These are phyloP conservation scores for Daktulosphaira vitifoliae DNA, from an alignment of 1,140 invertebrate genomes.

Conservation along the genomic window DNA sequence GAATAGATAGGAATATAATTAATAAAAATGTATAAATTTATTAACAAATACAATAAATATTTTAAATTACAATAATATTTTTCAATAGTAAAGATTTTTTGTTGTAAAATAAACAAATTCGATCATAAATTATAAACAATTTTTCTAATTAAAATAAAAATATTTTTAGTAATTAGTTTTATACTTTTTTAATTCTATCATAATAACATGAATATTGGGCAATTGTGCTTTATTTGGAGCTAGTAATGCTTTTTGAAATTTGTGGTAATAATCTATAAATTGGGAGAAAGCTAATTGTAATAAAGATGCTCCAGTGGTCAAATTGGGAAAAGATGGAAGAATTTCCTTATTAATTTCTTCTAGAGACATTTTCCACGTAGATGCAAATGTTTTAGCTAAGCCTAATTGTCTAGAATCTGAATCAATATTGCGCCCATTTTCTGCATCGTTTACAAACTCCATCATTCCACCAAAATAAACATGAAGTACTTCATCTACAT, in stretches of 20 bases:
- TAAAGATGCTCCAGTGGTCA: constrained; percentile 87
- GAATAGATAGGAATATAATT: too few species aligned
- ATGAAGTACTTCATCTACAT: constrained; percentile 91
- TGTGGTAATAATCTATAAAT: constrained; percentile 94
- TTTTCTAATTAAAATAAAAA: too few species aligned
- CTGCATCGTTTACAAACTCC: constrained; percentile 93
- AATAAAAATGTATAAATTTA: too few species aligned
- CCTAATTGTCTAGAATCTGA: constrained; percentile 60
- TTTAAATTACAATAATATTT: too few species aligned
- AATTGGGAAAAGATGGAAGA: constrained; percentile 88
- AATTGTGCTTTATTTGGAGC: constrained; percentile 80
- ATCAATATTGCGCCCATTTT: constrained; percentile 73
- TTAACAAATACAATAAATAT: too few species aligned
- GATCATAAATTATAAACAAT: too few species aligned
- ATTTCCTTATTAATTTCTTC: constrained; percentile 93
- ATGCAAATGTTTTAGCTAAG: constrained; percentile 64
- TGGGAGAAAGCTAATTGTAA: constrained; percentile 90
- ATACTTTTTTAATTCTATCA: constrained; percentile 99
- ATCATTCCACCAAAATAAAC: constrained; percentile 96
- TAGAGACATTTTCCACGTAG: constrained; percentile 87
- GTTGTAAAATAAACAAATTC: too few species aligned
- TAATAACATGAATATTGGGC: constrained; percentile 96
- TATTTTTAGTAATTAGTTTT: constrained; percentile 69
- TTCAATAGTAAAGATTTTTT: too few species aligned
- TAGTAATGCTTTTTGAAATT: constrained; percentile 91